Percentiles rank a stretch among this genome's conserved stretches.
Evolutionary conservation across 2,888 invertebrate genomes (phyloP).

Genomic region (Liodrosophila aerea): DNA sequence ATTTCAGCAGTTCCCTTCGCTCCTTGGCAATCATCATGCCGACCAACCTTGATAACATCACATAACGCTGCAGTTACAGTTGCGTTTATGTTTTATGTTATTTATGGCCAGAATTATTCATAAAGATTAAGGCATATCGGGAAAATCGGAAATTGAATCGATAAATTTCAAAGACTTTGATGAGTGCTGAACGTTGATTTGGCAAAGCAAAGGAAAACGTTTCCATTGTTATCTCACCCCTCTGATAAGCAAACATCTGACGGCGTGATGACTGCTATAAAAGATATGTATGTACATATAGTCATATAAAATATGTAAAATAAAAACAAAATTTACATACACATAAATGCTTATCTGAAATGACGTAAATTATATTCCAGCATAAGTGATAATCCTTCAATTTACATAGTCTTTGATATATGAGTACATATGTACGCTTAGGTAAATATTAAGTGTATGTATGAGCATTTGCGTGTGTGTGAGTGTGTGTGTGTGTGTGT

Average conservation of each 20-base stretch:
- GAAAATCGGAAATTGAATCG: background rate
- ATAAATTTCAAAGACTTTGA: too few species aligned
- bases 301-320: too few species aligned
- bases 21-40: too few species aligned
- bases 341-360: too few species aligned
- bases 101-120: too few species aligned
- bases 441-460: background rate
- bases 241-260: conserved; percentile 51
- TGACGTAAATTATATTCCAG: too few species aligned
- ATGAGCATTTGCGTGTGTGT: background rate
- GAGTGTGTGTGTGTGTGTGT: background rate
- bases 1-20: too few species aligned
- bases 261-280: conserved; percentile 27
- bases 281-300: background rate
- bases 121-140: too few species aligned
- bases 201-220: conserved; percentile 29
- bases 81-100: too few species aligned
- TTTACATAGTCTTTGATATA: conserved; percentile 22
- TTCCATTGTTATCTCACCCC: conserved; percentile 59
- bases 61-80: too few species aligned
- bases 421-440: background rate
- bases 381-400: conserved; percentile 4
- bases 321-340: too few species aligned
- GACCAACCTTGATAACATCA: too few species aligned
- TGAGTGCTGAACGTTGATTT: background rate